These are phyloP conservation scores for Physeter macrocephalus DNA, from an alignment of 2,113 vertebrate genomes.

Conservation along the genomic window DNA sequence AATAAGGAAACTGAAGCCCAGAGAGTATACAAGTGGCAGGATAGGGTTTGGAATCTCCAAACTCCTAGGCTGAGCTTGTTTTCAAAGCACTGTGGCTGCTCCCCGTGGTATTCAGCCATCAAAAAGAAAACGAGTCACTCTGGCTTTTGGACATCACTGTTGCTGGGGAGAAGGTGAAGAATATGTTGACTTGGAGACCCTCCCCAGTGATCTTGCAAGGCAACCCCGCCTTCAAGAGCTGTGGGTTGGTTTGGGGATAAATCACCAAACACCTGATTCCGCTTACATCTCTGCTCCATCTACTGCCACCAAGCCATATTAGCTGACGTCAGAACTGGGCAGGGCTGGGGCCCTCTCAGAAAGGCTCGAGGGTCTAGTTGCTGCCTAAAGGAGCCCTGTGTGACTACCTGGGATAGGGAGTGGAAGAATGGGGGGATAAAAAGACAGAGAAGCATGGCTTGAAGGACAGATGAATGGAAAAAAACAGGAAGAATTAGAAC, in stretches of 20 bases:
- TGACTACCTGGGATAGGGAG: neutral
- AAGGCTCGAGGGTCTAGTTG: neutral
- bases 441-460: neutral
- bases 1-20: neutral
- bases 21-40: neutral
- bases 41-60: neutral
- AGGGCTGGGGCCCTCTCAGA: neutral
- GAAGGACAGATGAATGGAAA: neutral
- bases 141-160: neutral
- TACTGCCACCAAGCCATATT: neutral
- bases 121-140: constrained; percentile 38
- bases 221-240: neutral
- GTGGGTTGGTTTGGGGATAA: neutral
- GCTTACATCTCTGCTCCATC: neutral
- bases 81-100: constrained; percentile 1
- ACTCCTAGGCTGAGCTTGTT: neutral
- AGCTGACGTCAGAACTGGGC: neutral
- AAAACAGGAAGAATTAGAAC: neutral
- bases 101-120: neutral
- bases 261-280: neutral
- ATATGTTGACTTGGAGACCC: constrained; percentile 27
- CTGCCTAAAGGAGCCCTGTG: neutral
- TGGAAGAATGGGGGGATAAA: neutral
- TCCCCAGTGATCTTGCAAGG: neutral
- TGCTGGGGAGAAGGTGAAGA: neutral